Evolutionary conservation across 2,888 invertebrate species (phyloP).

Genomic region (Harmothoe impar): DNA sequence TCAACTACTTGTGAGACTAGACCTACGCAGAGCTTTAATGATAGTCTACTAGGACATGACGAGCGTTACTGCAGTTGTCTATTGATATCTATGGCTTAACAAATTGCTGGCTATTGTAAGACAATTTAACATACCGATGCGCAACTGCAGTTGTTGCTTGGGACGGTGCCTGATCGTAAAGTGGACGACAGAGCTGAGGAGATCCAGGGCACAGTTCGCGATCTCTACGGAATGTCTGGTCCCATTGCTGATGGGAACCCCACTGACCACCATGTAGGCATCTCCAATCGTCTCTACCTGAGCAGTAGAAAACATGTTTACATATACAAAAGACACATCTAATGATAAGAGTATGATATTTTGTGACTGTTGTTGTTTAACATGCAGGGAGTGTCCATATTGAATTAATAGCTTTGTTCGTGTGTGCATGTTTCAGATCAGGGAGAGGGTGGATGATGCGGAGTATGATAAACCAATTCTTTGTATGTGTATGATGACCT

Average conservation of each 20-base stretch:
- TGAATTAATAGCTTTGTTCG: too few relatives aligned
- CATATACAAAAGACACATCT: neutral
- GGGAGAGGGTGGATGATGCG: too few relatives aligned
- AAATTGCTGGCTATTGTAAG: neutral
- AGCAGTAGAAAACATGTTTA: neutral
- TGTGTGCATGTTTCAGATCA: too few relatives aligned
- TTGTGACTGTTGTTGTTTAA: too few relatives aligned
- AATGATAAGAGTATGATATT: too few relatives aligned
- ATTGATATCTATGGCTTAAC: too few relatives aligned
- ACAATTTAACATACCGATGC: slow-evolving; percentile 73
- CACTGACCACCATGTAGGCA: slow-evolving; percentile 82
- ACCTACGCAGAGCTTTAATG: too few relatives aligned
- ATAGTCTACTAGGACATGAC: too few relatives aligned
- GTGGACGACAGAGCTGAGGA: slow-evolving; percentile 83
- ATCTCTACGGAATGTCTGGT: slow-evolving; percentile 80
- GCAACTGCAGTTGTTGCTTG: slow-evolving; percentile 76
- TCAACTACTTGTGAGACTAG: too few relatives aligned
- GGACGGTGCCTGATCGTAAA: slow-evolving; percentile 80
- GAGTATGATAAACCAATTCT: too few relatives aligned
- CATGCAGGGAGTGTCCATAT: neutral
- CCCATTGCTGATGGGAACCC: slow-evolving; percentile 79
- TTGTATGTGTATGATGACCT: too few relatives aligned
- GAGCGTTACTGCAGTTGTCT: too few relatives aligned
- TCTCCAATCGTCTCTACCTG: slow-evolving; percentile 82
- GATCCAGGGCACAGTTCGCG: slow-evolving; percentile 81